These are phyloP conservation scores for Vanessa cardui DNA, from an alignment of 2,888 invertebrate genomes.

Conservation along the genomic window DNA sequence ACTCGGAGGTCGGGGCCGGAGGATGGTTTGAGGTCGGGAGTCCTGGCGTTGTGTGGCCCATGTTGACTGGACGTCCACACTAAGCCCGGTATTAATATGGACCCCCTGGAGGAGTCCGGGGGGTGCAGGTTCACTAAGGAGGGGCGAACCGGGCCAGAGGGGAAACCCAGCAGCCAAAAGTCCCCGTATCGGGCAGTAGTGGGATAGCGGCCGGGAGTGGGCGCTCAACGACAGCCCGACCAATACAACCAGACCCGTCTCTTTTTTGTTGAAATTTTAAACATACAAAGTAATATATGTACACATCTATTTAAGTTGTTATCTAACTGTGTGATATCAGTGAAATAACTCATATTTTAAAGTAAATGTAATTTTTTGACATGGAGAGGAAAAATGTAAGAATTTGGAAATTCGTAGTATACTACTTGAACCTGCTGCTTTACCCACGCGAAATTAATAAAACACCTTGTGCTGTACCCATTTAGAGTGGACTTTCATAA, in stretches of 20 bases:
- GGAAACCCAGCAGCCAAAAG: conserved; percentile 99
- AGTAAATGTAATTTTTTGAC: too few relatives aligned
- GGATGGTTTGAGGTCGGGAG: conserved; percentile 96
- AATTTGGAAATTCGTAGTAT: too few relatives aligned
- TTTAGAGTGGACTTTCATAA: too few relatives aligned
- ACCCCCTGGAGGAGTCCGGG: conserved; percentile 90
- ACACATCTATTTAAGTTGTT: too few relatives aligned
- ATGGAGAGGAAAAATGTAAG: too few relatives aligned
- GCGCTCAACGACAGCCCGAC: conserved; percentile 92
- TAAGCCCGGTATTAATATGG: conserved; percentile 99
- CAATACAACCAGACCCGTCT: conserved; percentile 75
- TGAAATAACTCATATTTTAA: too few relatives aligned
- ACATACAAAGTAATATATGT: background rate
- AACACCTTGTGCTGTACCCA: too few relatives aligned
- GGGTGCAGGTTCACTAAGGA: conserved; percentile 90
- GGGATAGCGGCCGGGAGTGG: conserved; percentile 99
- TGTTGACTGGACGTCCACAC: conserved; percentile 95
- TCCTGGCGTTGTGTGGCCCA: conserved; percentile 69
- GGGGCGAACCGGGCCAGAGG: conserved; percentile 98
- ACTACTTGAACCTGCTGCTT: too few relatives aligned
- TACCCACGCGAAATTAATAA: too few relatives aligned
- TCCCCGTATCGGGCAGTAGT: conserved; percentile 99
- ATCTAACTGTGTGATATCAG: too few relatives aligned
- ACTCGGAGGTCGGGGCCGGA: conserved; percentile 94
- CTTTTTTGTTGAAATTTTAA: conserved; percentile 54